A percentile compares a stretch with the other conserved stretches of the same genome.
phyloP scores from a whole-genome alignment of 2,888 invertebrate species.

The Andrena hattorfiana region DNA sequence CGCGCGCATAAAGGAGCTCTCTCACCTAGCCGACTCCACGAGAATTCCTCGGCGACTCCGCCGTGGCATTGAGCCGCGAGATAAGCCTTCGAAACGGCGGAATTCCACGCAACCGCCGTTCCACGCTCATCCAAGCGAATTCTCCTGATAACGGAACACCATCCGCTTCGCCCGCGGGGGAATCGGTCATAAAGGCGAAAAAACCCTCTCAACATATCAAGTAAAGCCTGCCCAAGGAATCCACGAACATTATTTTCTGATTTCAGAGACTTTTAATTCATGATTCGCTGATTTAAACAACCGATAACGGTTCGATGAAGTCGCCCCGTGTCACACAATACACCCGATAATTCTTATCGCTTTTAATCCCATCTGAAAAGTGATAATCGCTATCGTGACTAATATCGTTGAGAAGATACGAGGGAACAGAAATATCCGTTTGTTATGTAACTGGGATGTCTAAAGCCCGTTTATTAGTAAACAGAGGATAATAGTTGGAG shows the following conservation, averaged over 20 bases:
- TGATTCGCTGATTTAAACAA: background rate
- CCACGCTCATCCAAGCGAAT: background rate
- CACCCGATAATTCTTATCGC: background rate
- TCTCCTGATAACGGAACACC: constrained; percentile 11
- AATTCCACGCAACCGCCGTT: constrained; percentile 32
- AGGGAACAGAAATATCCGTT: background rate
- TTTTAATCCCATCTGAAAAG: background rate
- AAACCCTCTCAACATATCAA: no score
- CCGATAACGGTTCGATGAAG: background rate
- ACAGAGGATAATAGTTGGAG: constrained; percentile 7
- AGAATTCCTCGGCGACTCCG: constrained; percentile 54
- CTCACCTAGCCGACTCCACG: constrained; percentile 54
- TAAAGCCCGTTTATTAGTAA: constrained; percentile 42
- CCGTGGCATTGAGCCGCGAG: constrained; percentile 46
- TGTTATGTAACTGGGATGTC: constrained; percentile 24
- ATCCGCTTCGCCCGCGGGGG: no score
- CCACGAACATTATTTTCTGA: no score
- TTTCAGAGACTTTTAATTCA: background rate
- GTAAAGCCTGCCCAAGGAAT: no score
- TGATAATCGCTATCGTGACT: constrained; percentile 24
- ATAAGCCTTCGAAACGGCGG: constrained; percentile 30
- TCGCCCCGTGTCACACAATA: background rate
- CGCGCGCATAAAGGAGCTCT: constrained; percentile 60
- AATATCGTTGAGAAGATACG: background rate
- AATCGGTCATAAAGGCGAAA: background rate